phyloP scores from a whole-genome alignment of 2,113 vertebrate genomes.

The Xiphorhynchus elegans region DNA sequence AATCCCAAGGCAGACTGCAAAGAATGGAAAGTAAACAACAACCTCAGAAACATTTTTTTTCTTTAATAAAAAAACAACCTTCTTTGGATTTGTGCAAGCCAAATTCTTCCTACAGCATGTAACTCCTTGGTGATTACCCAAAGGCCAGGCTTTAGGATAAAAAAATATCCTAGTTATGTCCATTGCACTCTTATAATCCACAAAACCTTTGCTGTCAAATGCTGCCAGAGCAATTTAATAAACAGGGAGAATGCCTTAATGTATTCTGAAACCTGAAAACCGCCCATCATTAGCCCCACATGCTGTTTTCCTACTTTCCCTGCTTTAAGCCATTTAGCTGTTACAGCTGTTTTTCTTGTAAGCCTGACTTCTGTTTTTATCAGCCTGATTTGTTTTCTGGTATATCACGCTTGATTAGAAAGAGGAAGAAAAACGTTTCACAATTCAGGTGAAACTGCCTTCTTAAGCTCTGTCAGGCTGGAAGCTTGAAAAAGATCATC shows the following conservation, averaged over 20 bases:
- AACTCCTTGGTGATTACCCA: conserved; percentile 38
- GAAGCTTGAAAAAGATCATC: conserved; percentile 47
- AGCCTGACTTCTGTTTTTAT: conserved; percentile 54
- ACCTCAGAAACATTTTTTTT: neutral
- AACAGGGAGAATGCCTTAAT: conserved; percentile 58
- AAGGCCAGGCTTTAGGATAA: conserved; percentile 18
- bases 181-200: conserved; percentile 30
- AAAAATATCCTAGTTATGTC: conserved; percentile 48
- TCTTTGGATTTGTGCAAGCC: neutral
- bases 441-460: conserved; percentile 31
- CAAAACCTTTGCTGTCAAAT: conserved; percentile 64
- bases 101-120: neutral
- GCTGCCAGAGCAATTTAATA: conserved; percentile 67
- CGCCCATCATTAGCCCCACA: conserved; percentile 59
- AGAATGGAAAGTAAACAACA: neutral
- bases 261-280: conserved; percentile 68
- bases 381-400: conserved; percentile 65
- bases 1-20: neutral
- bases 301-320: conserved; percentile 53
- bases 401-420: conserved; percentile 52
- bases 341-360: conserved; percentile 64
- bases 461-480: neutral
- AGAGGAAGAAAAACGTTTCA: conserved; percentile 13
- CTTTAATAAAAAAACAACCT: neutral
- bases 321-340: conserved; percentile 66